Percentiles rank a stretch among this genome's conserved stretches.
These are phyloP conservation scores for Sebastes oblongus DNA, from an alignment of 2,797 vertebrate genomes.

Conservation along the genomic window DNA sequence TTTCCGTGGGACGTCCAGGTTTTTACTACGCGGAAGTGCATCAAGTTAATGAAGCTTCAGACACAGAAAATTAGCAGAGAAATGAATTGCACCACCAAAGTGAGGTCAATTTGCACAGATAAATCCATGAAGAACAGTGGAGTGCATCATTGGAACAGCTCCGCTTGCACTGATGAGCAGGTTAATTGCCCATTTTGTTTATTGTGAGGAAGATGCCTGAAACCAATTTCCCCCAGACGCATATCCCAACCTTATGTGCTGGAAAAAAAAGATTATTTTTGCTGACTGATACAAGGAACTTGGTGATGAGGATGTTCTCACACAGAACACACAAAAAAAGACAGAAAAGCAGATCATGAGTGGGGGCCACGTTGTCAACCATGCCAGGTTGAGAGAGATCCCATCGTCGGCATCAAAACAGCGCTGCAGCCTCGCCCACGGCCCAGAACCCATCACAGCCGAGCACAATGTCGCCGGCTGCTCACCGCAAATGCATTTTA, in stretches of 20 bases:
- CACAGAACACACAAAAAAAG: background rate
- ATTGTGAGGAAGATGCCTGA: constrained; percentile 75
- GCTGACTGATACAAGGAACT: background rate
- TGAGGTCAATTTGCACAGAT: constrained; percentile 79
- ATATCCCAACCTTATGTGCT: constrained; percentile 61
- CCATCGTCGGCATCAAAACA: constrained; percentile 53
- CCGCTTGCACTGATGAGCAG: constrained; percentile 70
- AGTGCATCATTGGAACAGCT: constrained; percentile 65
- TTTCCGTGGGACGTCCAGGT: constrained; percentile 60
- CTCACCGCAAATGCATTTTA: constrained; percentile 69
- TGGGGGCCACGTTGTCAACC: constrained; percentile 1
- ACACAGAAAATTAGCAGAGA: constrained; percentile 78
- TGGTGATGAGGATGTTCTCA: background rate
- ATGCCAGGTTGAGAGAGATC: constrained; percentile 41
- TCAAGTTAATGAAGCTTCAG: constrained; percentile 77
- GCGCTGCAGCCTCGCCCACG: constrained; percentile 39
- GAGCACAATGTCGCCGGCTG: constrained; percentile 48
- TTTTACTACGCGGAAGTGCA: constrained; percentile 61
- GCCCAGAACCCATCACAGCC: constrained; percentile 62
- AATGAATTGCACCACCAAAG: constrained; percentile 78
- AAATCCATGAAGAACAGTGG: constrained; percentile 77
- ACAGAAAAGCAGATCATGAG: constrained; percentile 8
- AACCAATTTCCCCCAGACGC: constrained; percentile 68
- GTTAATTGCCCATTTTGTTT: constrained; percentile 82
- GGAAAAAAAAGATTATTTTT: constrained; percentile 35